These are phyloP conservation scores for Alectura lathami DNA, from an alignment of 2,113 vertebrate species.

Conservation along the genomic window DNA sequence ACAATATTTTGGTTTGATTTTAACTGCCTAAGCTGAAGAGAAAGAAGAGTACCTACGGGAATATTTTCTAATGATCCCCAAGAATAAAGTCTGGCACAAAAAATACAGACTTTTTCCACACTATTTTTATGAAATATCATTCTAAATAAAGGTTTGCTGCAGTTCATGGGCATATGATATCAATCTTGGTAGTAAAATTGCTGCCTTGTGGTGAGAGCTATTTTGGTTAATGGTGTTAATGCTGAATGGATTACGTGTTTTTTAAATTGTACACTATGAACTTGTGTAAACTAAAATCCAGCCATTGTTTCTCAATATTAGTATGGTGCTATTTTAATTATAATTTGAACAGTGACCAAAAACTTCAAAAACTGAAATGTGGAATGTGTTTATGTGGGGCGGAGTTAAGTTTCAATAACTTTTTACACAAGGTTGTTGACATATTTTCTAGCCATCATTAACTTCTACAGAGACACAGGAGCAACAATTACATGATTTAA, in stretches of 20 bases:
- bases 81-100: background rate
- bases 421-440: background rate
- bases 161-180: background rate
- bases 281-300: background rate
- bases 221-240: conserved; percentile 48
- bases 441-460: background rate
- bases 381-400: background rate
- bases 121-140: background rate
- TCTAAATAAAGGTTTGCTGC: background rate
- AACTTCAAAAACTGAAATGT: background rate
- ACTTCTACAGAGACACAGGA: background rate
- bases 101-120: background rate
- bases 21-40: background rate
- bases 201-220: conserved; percentile 22
- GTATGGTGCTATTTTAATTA: conserved; percentile 6
- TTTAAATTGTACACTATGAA: conserved; percentile 1
- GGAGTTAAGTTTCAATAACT: background rate
- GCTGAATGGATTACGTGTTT: conserved; percentile 22
- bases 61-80: background rate
- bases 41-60: background rate
- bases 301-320: background rate
- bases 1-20: background rate
- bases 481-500: conserved; percentile 14
- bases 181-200: conserved; percentile 5
- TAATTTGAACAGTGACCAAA: background rate